Base-by-base conservation (phyloP, 2,888 invertebrate species). In the Dynastes grantii region DNA sequence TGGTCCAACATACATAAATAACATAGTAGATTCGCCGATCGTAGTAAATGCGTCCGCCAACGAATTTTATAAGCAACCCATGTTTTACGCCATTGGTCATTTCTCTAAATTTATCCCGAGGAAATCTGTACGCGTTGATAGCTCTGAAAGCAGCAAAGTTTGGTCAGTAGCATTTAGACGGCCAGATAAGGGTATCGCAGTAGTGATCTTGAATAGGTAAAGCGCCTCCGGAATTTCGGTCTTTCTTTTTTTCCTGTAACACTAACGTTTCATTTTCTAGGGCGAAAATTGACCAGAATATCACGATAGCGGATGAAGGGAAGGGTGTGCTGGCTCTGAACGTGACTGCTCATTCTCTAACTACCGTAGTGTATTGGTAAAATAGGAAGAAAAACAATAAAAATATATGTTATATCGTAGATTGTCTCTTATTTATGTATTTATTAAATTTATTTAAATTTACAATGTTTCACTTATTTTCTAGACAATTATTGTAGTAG, bases 31-130 rank as follows among this genome's bases (percentile, higher is more conserved):
- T 87, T 90, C 96, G 0, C 92, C 96, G 0, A 92, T 97, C 70
- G 89, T 94, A 77, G 91, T 93, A 0, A 91, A 92, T 81, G 84
- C 89, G 2, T 86, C 87, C 0, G 85, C 84, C 0, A 92, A 92
- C 81, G 94, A 95, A 86, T 95, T 97, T 86, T 94, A 94, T 85
- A 97, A 96, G 84, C 96, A 97, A 83, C 97, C 97, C 0, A 94
- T 95, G 91, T 97, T 91, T 87, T 97, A 97, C 86, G 93, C 92
- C 0, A 88, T 97, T 85, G 95, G 94, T 0, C 97, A 97, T 87
- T 92, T 94, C 85, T 92, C 84, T 2, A 85, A 85, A 87, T 94
- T 94, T 84, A 89, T 95, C 45, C 90, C 92, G 0, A 90, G 91
- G 80, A 91, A 90, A n/a, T 94, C 95, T 0, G 64, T 85, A 78